phyloP scores from a whole-genome alignment of 2,113 vertebrate species.

The Procavia capensis region DNA sequence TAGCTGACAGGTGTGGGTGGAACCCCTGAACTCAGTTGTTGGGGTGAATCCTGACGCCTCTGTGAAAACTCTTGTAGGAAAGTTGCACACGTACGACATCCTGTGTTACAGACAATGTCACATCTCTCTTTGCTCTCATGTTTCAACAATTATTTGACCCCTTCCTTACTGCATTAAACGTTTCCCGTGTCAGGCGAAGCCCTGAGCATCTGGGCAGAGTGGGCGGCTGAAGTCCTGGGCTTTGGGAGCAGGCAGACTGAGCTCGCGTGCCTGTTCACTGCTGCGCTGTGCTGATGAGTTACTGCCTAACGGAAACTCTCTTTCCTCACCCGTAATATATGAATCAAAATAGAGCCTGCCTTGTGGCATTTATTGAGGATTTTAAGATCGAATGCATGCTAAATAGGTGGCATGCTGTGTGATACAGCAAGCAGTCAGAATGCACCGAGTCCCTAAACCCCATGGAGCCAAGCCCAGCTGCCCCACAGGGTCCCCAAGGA shows the following conservation, averaged over 20 bases:
- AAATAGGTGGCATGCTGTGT: neutral
- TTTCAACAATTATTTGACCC: neutral
- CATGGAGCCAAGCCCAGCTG: too few species aligned
- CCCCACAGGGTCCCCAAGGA: too few species aligned
- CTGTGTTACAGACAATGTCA: neutral
- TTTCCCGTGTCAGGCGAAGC: neutral
- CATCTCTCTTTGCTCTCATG: neutral
- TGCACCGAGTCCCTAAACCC: too few species aligned
- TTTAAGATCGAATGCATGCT: neutral
- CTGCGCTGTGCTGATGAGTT: neutral
- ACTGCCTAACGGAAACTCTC: neutral
- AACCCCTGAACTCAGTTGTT: neutral
- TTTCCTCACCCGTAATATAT: neutral
- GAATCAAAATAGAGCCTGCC: neutral
- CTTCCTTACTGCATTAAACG: neutral
- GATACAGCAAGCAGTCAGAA: neutral
- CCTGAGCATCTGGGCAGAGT: neutral
- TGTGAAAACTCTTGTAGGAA: neutral
- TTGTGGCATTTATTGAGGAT: neutral
- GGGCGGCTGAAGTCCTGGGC: neutral
- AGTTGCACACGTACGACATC: neutral
- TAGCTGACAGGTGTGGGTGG: slow-evolving; percentile 15
- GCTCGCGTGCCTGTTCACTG: neutral
- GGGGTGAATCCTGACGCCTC: neutral
- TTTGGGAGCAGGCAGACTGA: neutral